Conservation (phyloP, 2,113 vertebrate species). For the Antechinus stuartii region DNA sequence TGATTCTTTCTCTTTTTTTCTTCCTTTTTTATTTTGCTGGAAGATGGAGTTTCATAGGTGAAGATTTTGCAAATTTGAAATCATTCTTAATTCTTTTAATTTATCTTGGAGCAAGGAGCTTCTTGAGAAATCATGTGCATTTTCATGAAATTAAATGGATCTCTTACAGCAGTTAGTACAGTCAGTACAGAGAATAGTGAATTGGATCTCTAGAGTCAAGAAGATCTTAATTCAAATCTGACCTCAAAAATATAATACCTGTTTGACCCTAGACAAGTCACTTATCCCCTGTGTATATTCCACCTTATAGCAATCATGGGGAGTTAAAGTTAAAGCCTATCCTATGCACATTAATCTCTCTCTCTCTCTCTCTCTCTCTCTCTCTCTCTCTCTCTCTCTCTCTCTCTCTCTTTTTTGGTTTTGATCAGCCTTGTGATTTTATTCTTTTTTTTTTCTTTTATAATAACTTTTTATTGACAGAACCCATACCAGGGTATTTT, state of each 20-base stretch:
- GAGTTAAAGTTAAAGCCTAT: neutral
- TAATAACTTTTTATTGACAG: no score
- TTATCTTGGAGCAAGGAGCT: neutral
- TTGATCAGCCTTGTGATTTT: no score
- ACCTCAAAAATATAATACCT: neutral
- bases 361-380: no score
- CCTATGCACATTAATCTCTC: neutral
- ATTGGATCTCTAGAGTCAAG: neutral
- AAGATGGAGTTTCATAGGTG: neutral
- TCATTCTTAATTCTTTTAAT: constrained; percentile 6
- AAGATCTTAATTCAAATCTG: neutral
- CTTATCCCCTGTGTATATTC: neutral
- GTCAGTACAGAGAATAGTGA: neutral
- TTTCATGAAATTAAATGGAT: neutral
- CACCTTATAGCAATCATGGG: neutral
- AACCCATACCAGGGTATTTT: no score
- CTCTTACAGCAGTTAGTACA: neutral
- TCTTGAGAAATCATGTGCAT: neutral
- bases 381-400: no score
- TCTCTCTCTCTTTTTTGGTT: no score
- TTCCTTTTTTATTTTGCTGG: neutral
- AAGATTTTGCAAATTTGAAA: constrained; percentile 14
- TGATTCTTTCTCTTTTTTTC: neutral
- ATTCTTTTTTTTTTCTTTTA: no score
- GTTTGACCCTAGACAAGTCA: neutral